Evolutionary conservation across 2,888 invertebrate genomes (phyloP).

Genomic region (Acrocera orbiculus): DNA sequence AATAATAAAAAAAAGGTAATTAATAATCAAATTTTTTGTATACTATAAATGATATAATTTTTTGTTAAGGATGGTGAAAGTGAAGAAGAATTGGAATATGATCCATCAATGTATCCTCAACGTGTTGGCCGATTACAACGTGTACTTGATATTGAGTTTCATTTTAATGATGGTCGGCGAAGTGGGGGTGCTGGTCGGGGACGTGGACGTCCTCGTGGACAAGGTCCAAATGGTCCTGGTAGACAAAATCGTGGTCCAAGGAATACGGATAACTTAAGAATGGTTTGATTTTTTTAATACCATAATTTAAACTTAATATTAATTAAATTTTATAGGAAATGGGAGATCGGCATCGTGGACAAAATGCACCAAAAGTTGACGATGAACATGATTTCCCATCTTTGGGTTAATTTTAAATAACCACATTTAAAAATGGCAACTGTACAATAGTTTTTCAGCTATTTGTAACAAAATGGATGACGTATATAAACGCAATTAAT

Average conservation of each 20-base stretch:
- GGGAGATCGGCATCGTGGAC: too few relatives aligned
- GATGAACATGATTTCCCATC: slow-evolving; percentile 93
- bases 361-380: slow-evolving; percentile 67
- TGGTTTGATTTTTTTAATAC: too few relatives aligned
- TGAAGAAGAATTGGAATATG: slow-evolving; percentile 52
- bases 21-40: background rate
- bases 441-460: too few relatives aligned
- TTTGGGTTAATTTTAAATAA: slow-evolving; percentile 74
- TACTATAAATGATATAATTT: background rate
- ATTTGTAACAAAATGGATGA: too few relatives aligned
- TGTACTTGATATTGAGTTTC: slow-evolving; percentile 72
- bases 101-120: slow-evolving; percentile 63
- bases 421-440: too few relatives aligned
- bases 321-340: too few relatives aligned
- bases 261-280: slow-evolving; percentile 5
- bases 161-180: slow-evolving; percentile 64
- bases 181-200: slow-evolving; percentile 48
- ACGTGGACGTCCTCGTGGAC: slow-evolving; percentile 39
- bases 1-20: slow-evolving; percentile 54
- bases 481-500: too few relatives aligned
- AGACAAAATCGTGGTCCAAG: slow-evolving; percentile 13
- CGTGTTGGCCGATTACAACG: slow-evolving; percentile 75
- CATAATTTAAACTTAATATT: too few relatives aligned
- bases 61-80: slow-evolving; percentile 42
- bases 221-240: slow-evolving; percentile 16